Evolutionary conservation across 2,797 vertebrate genomes (phyloP), one percentile per base, ranked within the genome.

Genomic region (Eospalax fontanierii): DNA sequence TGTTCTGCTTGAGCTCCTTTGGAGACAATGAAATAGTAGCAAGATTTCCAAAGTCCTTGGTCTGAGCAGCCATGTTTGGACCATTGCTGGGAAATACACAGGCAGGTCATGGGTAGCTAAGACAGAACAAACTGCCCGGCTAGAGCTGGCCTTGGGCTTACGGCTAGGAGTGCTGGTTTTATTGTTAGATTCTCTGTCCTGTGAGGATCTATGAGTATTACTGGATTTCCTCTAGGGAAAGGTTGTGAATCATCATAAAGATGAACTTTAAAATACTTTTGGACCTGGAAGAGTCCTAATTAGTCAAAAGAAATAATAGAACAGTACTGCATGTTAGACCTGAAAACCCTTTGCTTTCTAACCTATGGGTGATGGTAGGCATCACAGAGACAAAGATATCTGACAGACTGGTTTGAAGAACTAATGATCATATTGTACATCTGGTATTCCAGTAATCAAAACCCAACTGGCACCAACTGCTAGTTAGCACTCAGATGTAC

Each of bases 51-150:
- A n/a, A 16, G 30, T 33, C 24, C 68, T 78, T 59, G 1, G 0
- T 40, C 57, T 24, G 57, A 66, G 33, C 43, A 3, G 4, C 16
- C 19, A 0, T 28, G 1, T 59, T 65, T 35, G 1, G 2, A 8
- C 43, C 40, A 22, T 4, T 12, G 6, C 24, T 61, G 43, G 30
- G 24, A 59, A 61, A 50, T 19, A 4, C 28, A 11, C 2, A 22
- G 43, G 40, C 10, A 4, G 63, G 54, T 40, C 15, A 63, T 33
- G 33, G 6, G 8, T 2, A 11, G 6, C 43, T n/a, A 30, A 46
- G 1, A 0, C 1, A 43, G 30, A 50, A 46, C 40, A 16, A 14
- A 43, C 16, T 28, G 15, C 8, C 28, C 22, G 26, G 15, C 8
- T 2, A 16, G 21, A 18, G 11, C 43, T 70, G 43, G 22, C 33